Conservation (phyloP, 1,140 invertebrate species). For the Mycetomoellerius zeteki region DNA sequence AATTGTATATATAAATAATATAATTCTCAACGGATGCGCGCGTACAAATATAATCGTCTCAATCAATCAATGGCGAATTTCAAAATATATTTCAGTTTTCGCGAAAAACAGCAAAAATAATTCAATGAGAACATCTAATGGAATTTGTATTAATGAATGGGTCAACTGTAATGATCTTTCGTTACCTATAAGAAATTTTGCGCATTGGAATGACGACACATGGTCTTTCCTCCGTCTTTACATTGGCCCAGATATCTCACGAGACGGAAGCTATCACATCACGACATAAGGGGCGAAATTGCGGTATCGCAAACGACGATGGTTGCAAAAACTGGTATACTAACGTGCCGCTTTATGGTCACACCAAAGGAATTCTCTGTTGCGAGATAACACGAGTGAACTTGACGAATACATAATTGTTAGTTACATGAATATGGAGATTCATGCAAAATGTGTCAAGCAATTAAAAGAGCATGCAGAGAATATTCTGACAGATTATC, state of each 20-base stretch:
- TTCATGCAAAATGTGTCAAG: constrained; percentile 19
- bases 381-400: constrained; percentile 4
- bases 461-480: constrained; percentile 28
- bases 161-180: constrained; percentile 52
- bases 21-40: not conserved
- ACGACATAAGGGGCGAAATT: constrained; percentile 45
- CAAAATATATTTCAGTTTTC: not conserved
- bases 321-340: constrained; percentile 50
- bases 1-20: not conserved
- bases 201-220: constrained; percentile 43
- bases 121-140: not conserved
- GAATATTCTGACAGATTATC: not conserved
- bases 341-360: constrained; percentile 42
- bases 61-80: not conserved
- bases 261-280: constrained; percentile 62
- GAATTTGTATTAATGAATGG: constrained; percentile 30
- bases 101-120: constrained; percentile 25
- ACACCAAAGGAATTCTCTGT: constrained; percentile 7
- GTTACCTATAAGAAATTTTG: constrained; percentile 63
- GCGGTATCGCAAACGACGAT: constrained; percentile 37
- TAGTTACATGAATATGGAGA: constrained; percentile 27
- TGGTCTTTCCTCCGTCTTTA: constrained; percentile 42
- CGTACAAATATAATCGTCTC: not conserved
- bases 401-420: constrained; percentile 28
- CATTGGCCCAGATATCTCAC: constrained; percentile 63